Conservation (phyloP, 1,140 invertebrate species). For the Brachionus paranguensis region DNA sequence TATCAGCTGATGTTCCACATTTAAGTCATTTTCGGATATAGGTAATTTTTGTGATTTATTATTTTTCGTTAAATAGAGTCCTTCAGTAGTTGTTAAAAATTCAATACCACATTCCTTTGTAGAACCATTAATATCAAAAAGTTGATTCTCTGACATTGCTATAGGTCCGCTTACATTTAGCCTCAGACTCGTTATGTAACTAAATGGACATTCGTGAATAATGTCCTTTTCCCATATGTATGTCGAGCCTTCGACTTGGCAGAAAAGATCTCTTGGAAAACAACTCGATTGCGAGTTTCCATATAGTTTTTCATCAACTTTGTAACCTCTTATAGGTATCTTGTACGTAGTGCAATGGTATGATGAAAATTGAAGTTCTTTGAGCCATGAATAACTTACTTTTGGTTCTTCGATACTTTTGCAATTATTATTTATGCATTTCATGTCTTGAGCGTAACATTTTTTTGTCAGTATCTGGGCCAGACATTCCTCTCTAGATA, state of each 20-base stretch:
- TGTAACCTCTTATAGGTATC: neutral
- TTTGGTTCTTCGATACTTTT: neutral
- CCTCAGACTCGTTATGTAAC: neutral
- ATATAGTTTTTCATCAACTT: neutral
- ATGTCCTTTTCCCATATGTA: neutral
- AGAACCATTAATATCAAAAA: neutral
- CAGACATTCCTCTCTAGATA: neutral
- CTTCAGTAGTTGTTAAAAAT: neutral
- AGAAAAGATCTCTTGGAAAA: neutral
- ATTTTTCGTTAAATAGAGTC: neutral
- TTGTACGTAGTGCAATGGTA: neutral
- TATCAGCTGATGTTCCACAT: too few species aligned
- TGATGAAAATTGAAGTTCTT: conserved; percentile 13
- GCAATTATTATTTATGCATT: neutral
- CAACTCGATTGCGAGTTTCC: neutral
- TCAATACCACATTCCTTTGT: neutral
- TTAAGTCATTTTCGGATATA: neutral
- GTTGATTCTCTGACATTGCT: neutral
- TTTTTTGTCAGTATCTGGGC: neutral
- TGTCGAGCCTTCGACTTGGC: neutral
- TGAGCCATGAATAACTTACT: neutral
- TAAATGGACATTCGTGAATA: conserved; percentile 15
- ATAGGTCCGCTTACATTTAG: neutral
- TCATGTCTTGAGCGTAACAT: neutral
- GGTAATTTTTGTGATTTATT: neutral